phyloP scores from a whole-genome alignment of 1,140 invertebrate species.

The Luehdorfia chinensis region DNA sequence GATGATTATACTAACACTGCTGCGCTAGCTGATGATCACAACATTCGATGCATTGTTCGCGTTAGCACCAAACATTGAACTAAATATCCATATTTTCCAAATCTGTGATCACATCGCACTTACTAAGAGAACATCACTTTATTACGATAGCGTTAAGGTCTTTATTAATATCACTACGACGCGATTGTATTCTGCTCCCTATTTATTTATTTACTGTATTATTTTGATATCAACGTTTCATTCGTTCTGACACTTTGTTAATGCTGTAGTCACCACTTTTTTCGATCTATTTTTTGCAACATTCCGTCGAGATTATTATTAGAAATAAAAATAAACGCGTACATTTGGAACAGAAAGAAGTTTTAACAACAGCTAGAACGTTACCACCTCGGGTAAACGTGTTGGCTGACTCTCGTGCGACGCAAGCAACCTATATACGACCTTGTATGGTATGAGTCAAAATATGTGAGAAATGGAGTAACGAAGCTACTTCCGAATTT shows the following conservation, averaged over 20 bases:
- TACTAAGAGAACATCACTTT: constrained; percentile 39
- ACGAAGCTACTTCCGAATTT: constrained; percentile 42
- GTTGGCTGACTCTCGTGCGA: constrained; percentile 66
- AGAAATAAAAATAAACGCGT: constrained; percentile 34
- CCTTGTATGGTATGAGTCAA: constrained; percentile 26
- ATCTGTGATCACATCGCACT: constrained; percentile 40
- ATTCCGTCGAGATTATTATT: constrained; percentile 24
- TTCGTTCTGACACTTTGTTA: constrained; percentile 2
- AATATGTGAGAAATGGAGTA: constrained; percentile 1
- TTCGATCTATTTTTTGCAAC: background rate
- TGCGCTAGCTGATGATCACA: constrained; percentile 21
- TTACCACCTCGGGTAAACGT: constrained; percentile 68
- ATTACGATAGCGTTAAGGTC: constrained; percentile 44
- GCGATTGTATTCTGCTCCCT: constrained; percentile 57
- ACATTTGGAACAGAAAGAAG: constrained; percentile 38
- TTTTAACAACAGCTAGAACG: constrained; percentile 40
- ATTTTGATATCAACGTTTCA: constrained; percentile 58
- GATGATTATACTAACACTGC: constrained; percentile 31
- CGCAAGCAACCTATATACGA: constrained; percentile 58
- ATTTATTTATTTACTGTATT: constrained; percentile 72
- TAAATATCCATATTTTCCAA: constrained; percentile 57
- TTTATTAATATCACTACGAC: constrained; percentile 38
- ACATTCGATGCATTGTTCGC: constrained; percentile 30
- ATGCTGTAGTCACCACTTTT: constrained; percentile 9
- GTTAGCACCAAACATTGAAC: constrained; percentile 41